These are phyloP conservation scores for Percopsis omiscomaycus DNA, from an alignment of 2,797 vertebrate species.

Conservation along the genomic window DNA sequence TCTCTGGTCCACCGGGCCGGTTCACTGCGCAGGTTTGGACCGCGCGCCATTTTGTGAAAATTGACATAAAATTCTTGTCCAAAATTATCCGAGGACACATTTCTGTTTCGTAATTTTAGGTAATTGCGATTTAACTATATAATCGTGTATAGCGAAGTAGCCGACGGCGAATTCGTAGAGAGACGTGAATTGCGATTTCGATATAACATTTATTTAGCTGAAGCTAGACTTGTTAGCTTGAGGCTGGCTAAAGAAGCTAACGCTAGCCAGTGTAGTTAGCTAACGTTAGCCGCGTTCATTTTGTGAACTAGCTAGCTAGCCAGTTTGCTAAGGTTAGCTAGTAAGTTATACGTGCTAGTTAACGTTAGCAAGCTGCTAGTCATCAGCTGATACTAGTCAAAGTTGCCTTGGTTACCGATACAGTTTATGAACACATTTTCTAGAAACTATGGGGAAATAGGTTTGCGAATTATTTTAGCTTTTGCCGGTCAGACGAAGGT, in stretches of 20 bases:
- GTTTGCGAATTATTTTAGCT: conserved; percentile 58
- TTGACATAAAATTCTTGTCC: conserved; percentile 82
- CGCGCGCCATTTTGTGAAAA: conserved; percentile 99
- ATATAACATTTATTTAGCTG: conserved; percentile 72
- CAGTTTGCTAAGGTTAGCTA: conserved; percentile 69
- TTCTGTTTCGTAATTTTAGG: conserved; percentile 51
- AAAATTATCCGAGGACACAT: conserved; percentile 77
- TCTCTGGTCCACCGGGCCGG: conserved; percentile 86
- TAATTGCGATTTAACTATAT: conserved; percentile 30
- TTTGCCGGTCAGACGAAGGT: conserved; percentile 62
- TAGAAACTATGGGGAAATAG: conserved; percentile 47
- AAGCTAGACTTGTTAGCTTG: conserved; percentile 69
- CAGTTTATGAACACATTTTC: conserved; percentile 38
- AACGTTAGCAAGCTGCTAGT: conserved; percentile 72
- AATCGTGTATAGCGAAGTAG: conserved; percentile 45
- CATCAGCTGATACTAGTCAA: conserved; percentile 67
- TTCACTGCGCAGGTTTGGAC: conserved; percentile 96
- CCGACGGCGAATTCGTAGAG: conserved; percentile 44
- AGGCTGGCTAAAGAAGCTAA: conserved; percentile 65
- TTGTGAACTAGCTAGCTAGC: conserved; percentile 66
- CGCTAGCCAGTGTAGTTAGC: conserved; percentile 66
- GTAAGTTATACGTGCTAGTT: conserved; percentile 71
- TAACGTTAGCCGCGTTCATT: conserved; percentile 74
- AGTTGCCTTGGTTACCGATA: conserved; percentile 43
- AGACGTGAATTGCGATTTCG: conserved; percentile 60